Evolutionary conservation across 2,888 invertebrate species (phyloP).

Genomic region (Zaprionus obscuricornis): DNA sequence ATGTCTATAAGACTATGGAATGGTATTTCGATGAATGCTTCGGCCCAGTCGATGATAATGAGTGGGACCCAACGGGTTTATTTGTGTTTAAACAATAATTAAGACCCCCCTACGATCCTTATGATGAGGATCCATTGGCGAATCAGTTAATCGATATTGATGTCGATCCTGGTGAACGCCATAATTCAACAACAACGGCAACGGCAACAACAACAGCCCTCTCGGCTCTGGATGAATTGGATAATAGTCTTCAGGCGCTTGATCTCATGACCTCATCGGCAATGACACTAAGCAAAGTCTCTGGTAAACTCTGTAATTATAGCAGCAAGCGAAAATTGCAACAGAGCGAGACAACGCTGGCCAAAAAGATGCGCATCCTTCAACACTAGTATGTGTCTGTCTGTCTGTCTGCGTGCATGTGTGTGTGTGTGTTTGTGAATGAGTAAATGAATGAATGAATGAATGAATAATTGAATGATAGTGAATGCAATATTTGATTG

Average conservation of each 20-base stretch:
- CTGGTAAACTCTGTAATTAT: slow-evolving; percentile 64
- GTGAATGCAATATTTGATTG: slow-evolving; percentile 2
- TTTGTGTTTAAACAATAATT: slow-evolving; percentile 84
- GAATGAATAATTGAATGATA: background rate
- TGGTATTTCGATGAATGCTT: slow-evolving; percentile 94
- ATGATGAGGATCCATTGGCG: slow-evolving; percentile 74
- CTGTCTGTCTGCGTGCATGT: background rate
- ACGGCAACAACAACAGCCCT: slow-evolving; percentile 48
- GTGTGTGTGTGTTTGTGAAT: background rate
- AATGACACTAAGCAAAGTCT: slow-evolving; percentile 66
- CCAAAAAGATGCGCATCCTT: slow-evolving; percentile 63
- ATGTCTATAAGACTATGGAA: slow-evolving; percentile 93
- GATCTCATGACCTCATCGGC: slow-evolving; percentile 69
- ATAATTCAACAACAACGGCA: slow-evolving; percentile 35
- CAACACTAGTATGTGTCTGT: slow-evolving; percentile 46
- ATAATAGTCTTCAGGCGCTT: slow-evolving; percentile 59
- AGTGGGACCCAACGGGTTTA: slow-evolving; percentile 87
- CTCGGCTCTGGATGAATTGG: slow-evolving; percentile 67
- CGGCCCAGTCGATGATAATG: slow-evolving; percentile 88
- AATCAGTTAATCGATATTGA: slow-evolving; percentile 69
- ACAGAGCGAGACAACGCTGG: slow-evolving; percentile 60
- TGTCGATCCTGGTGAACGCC: slow-evolving; percentile 42
- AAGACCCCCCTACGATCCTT: slow-evolving; percentile 75
- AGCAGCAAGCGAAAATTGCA: slow-evolving; percentile 68
- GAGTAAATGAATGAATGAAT: background rate